Evolutionary conservation across 2,113 vertebrate genomes (phyloP), one percentile per base, ranked within the genome.

Genomic region (Heloderma charlesbogerti): DNA sequence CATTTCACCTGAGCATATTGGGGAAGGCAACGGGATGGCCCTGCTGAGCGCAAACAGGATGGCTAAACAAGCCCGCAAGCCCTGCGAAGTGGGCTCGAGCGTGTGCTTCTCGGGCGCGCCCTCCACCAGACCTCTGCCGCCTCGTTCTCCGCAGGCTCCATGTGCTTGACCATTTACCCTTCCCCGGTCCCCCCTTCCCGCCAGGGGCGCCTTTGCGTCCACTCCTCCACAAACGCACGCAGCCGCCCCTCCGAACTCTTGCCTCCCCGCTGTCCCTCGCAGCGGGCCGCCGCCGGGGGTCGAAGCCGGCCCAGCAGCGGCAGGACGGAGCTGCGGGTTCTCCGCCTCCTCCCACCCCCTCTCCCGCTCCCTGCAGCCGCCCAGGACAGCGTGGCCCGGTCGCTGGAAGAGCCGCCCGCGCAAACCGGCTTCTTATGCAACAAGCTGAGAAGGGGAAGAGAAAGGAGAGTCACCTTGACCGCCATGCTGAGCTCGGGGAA

Each of bases 401-500:
- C 69, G 85, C 8, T 12, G 60, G n/a, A 51, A n/a, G 10, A 25
- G 54, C 6, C 43, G 6, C 54, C 84, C 43, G 60, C 0, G 22
- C 67, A 43, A 29, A 91, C 90, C 84, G 37, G 75, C 45, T 89
- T 51, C 91, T 92, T 91, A 94, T 71, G 94, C 94, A 92, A 92
- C 93, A 91, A 95, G 60, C 92, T 83, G 83, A 94, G 18, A 93
- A 87, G 91, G 87, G 37, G 84, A 86, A 97, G 98, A 99, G 98
- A 87, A 94, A 90, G 92, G 87, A 97, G 98, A 99, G 98, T 99
- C 99, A 99, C 99, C 99, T 99, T 99, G 98, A 98, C 98, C 98
- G 99, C 99, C 99, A 99, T 99, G 98, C 98, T 99, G 98, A 95
- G 95, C 94, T 95, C 93, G 91, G 94, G 93, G 94, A 94, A 79